phyloP scores from a whole-genome alignment of 2,888 invertebrate species.

The Sepiola atlantica region DNA sequence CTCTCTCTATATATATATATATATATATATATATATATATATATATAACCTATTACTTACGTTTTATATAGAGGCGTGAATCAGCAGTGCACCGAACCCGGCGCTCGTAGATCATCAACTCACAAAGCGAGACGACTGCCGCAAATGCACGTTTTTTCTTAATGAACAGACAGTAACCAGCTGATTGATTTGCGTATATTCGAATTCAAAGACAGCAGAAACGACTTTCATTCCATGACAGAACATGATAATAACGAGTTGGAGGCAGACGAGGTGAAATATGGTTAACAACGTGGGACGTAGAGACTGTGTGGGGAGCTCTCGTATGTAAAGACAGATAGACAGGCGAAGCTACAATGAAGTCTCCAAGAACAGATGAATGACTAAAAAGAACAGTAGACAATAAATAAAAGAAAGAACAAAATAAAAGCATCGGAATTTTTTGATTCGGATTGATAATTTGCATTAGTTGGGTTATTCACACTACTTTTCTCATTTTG shows the following conservation, averaged over 20 bases:
- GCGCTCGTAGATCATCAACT: background rate
- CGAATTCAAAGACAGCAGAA: background rate
- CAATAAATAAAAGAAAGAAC: no score
- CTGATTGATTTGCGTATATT: conserved; percentile 11
- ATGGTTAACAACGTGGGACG: background rate
- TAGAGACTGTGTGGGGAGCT: background rate
- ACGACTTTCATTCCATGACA: background rate
- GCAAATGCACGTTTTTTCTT: background rate
- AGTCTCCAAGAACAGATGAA: background rate
- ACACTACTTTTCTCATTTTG: no score
- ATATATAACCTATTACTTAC: background rate
- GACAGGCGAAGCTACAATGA: background rate
- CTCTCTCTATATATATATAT: background rate
- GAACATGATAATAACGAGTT: background rate
- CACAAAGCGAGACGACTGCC: background rate
- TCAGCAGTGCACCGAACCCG: background rate
- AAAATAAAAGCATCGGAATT: background rate
- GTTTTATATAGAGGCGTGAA: background rate
- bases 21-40: no score
- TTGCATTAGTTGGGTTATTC: no score
- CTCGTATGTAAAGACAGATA: background rate
- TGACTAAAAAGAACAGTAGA: background rate
- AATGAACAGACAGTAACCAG: conserved; percentile 9
- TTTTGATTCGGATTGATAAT: no score
- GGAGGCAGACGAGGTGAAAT: background rate